Evolutionary conservation across 1,140 invertebrate genomes (phyloP), one percentile per base, ranked within the genome.

Genomic region (Lycorma delicatula): DNA sequence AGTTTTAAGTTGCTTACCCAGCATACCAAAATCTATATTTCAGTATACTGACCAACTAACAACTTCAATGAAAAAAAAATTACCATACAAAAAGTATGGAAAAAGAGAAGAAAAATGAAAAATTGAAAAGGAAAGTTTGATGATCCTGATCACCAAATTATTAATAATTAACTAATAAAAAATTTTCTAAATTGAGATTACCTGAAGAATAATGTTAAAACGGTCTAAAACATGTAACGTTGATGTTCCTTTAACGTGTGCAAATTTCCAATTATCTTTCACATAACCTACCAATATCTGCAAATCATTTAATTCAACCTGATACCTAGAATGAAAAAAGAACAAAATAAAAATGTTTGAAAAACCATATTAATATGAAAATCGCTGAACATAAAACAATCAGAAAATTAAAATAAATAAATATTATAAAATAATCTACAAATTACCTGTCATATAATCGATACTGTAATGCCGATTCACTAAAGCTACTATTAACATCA

Each of bases 201-300:
- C 78, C 69, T 87, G 86, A 2, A 97, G 67, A 6, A 85, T 87
- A 63, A 97, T 95, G 65, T 85, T 93, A 68, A 97, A 96, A 64
- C 89, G 79, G 69, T 97, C 92, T 18, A 97, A 71, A 11, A 97
- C 79, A 66, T 97, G 93, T 59, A 95, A 75, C 22, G 80, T 84
- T 0, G 89, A 91, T 9, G 85, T 87, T 11, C 86, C 86, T 70
- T 89, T 85, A 2, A 84, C 80, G 67, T 91, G 84, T 0, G 90
- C 89, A 67, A 89, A 86, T 63, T 87, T 85, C 88, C 91, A 94
- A 71, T 93, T 91, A 64, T 95, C 92, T 63, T 86, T 85, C 2
- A 87, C 85, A 67, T 85, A 84, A 1, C 89, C 91, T 27, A 94
- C 85, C 49, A 97, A 71, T 25, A 97, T 83, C 74, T 96, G 92